Base-by-base conservation (phyloP, 2,888 invertebrate genomes). In the Acanthacorydalis orientalis region DNA sequence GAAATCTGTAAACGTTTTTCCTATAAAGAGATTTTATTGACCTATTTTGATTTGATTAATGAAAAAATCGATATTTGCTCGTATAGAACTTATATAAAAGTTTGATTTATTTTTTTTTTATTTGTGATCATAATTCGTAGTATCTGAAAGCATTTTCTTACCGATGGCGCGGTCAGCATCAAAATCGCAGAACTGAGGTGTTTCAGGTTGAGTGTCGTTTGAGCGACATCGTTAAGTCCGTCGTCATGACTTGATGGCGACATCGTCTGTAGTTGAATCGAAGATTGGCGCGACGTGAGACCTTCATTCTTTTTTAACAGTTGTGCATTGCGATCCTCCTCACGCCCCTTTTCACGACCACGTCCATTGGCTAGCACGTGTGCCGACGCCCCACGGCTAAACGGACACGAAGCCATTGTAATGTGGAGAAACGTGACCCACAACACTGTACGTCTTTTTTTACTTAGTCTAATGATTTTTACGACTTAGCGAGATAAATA, bases 151-250 rank as follows among this genome's bases (percentile, higher is more conserved):
- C 23, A 23, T 4, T 23, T 38, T 72, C 79, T 74, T 71, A 88
- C 87, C 72, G 85, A 78, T 48, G 88, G 88, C 40, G 84, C 80
- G 33, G 87, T 88, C 53, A 89, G 69, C 51, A 86, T 72, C 57
- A 83, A 78, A 54, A 89, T 77, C 35, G 88, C 88, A 59, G 84
- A 80, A 59, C 83, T 83, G 56, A 89, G 69, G 61, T 86, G 81
- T 63, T 83, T 85, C 62, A 88, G 64, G 54, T 83, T 83, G 52
- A 84, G 68, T 1, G 81, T 79, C 58, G 76, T 77, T 53, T 70
- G 72, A 52, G 75, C 75, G 37, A 73, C 74, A 43, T 72, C 72
- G 31, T 78, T 79, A 49, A 77, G 75, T 45, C 79, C 79, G 47
- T 74, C 73, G 1, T 73, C 72, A 12, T 53, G 51, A 46, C 57